Percentiles rank a stretch among this genome's conserved stretches.
Conservation (phyloP, 1,140 invertebrate genomes). For the Drosophila rhopaloa region DNA sequence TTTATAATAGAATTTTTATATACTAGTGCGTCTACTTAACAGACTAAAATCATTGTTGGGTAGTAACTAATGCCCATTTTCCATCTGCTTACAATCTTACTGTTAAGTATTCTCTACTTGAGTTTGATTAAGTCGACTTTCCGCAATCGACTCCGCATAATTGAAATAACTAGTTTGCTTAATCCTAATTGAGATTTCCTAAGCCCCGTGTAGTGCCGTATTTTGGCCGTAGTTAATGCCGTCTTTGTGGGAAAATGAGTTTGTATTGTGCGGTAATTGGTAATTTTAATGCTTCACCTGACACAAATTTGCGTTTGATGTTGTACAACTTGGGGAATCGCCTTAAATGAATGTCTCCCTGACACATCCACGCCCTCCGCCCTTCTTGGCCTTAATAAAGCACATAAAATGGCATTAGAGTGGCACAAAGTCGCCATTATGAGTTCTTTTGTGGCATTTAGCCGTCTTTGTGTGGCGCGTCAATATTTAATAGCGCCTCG, state of each 20-base stretch:
- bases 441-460: slow-evolving; percentile 82
- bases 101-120: neutral
- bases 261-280: slow-evolving; percentile 65
- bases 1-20: too few species aligned
- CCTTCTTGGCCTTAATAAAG: slow-evolving; percentile 65
- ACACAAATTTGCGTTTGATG: slow-evolving; percentile 66
- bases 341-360: slow-evolving; percentile 32
- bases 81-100: neutral
- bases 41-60: too few species aligned
- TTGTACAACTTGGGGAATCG: slow-evolving; percentile 39
- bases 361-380: neutral
- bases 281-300: slow-evolving; percentile 79
- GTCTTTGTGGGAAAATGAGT: slow-evolving; percentile 38
- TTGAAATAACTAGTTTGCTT: slow-evolving; percentile 33
- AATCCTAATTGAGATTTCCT: slow-evolving; percentile 50
- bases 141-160: slow-evolving; percentile 15
- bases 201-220: neutral
- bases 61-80: too few species aligned
- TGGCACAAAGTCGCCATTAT: slow-evolving; percentile 78
- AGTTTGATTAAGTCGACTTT: slow-evolving; percentile 19
- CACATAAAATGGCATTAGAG: slow-evolving; percentile 77
- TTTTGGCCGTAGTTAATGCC: slow-evolving; percentile 17
- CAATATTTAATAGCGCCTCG: slow-evolving; percentile 74
- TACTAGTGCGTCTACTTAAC: too few species aligned
- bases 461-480: slow-evolving; percentile 70